Base-by-base conservation (phyloP, 2,888 invertebrate species). In the Conchocele bisecta region DNA sequence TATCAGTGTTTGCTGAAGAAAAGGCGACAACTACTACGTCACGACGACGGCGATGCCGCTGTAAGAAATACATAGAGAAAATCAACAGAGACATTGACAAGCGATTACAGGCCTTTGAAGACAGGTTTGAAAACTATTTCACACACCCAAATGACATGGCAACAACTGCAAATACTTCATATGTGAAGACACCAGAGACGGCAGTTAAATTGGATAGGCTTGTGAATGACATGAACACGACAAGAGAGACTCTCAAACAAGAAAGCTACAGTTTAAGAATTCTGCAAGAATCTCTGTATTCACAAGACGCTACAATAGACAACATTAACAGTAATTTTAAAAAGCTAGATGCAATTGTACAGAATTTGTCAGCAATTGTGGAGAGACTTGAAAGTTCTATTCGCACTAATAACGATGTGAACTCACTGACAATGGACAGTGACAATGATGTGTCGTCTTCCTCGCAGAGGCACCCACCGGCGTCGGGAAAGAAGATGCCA, bases 271-370 rank as follows among this genome's bases (percentile, higher is more conserved):
- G 66, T 31, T 64, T 82, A 31, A 67, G 71, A 50, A 54, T 59
- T 22, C 58, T 82, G 15, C 61, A 66, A 53, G 73, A 79, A 33
- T 72, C 72, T 53, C 70, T 82, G 41, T 63, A 64, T 22, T 58
- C 75, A 28, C 80, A 80, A 33, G 75, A 76, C 35, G 63, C 56
- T 54, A 77, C 53, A 59, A 58, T 75, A 44, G 80, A 80, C 7
- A 66, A 57, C 46, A 48, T 80, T 48, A 79, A 73, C 46, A 42
- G 51, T n/a, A 76, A 71, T 46, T 82, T 80, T 68, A 75, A 67
- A 31, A 46, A 73, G 6, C 33, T 82, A 35, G 82, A 82, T 22
- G 37, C 60, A 26, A 73, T 82, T 39, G 76, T 82, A n/a, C 61
- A 66, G 41, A 82, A 80, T 63, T 44, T 82, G 28, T 68, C 82